Evolutionary conservation across 2,888 invertebrate genomes (phyloP), one percentile per base, ranked within the genome.

Genomic region (Chloroclysta siterata): DNA sequence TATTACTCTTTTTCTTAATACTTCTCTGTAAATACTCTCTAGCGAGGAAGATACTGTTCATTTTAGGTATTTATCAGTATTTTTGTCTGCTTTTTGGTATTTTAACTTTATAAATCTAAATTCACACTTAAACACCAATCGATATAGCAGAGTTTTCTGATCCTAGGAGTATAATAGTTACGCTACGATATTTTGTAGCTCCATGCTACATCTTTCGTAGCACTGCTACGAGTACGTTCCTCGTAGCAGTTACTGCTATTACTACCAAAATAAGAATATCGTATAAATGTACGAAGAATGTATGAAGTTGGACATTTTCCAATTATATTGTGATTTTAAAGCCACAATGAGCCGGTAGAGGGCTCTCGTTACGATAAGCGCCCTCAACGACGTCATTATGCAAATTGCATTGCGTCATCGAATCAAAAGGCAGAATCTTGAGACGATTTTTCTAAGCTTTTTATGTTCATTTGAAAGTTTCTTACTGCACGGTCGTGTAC

Each of bases 371-470:
- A 53, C 42, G 65, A 58, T 60, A 58, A 61, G 53, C 64, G 28
- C 6, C 56, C 52, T 33, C 41, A 57, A 61, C 39, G 61, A 65
- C 57, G 50, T 61, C 61, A 57, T 65, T 65, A 65, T 65, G 61
- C 56, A 65, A 65, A 65, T 65, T 51, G 53, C 48, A 57, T 63
- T 36, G 29, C 57, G 53, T 53, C 53, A 60, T 60, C 50, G 57
- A 65, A 48, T 55, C 48, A 50, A 22, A 47, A 60, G 46, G 57
- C 53, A 57, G 41, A 48, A 39, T 56, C 53, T 48, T 53, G 14
- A 28, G 51, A 10, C 52, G n/a, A 14, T 47, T 15, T 51, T 22
- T 28, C 48, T 28, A 42, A 15, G 56, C 47, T 48, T 48, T 39
- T 48, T 36, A 47, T 36, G 33, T 47, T 55, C 10, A 46, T 46